Conservation (phyloP, 2,888 invertebrate species). For the Sylvicola fuscatus region DNA sequence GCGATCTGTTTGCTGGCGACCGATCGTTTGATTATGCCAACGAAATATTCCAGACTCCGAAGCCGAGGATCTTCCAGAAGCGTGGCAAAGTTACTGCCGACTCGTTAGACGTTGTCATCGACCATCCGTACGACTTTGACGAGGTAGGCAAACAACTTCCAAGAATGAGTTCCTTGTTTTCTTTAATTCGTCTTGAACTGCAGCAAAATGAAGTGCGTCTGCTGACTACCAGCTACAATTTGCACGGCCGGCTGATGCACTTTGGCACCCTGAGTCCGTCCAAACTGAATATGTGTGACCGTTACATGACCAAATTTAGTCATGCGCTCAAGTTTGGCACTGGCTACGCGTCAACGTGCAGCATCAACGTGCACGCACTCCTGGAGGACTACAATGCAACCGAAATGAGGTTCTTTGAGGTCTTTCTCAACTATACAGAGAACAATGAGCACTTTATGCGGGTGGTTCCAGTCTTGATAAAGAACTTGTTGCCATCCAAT, state of each 20-base stretch:
- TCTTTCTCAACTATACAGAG: conserved; percentile 20
- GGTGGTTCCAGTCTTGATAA: conserved; percentile 19
- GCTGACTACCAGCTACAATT: too few species aligned
- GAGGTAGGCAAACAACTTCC: too few species aligned
- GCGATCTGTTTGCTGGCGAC: conserved; percentile 19
- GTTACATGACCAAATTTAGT: conserved; percentile 5
- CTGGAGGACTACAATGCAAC: conserved; percentile 2
- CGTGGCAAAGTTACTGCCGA: conserved; percentile 15
- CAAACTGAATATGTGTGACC: neutral
- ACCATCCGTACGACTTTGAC: conserved; percentile 6
- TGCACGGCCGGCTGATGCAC: neutral
- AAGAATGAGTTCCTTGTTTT: too few species aligned
- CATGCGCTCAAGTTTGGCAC: neutral
- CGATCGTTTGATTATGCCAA: conserved; percentile 11
- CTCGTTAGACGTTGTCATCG: conserved; percentile 7
- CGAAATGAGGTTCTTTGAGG: conserved; percentile 14
- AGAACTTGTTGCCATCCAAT: conserved; percentile 16
- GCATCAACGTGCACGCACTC: too few species aligned
- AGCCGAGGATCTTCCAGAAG: conserved; percentile 13
- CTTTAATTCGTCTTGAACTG: too few species aligned
- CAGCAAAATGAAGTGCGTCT: too few species aligned
- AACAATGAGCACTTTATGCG: conserved; percentile 12
- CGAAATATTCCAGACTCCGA: neutral
- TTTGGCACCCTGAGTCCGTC: neutral
- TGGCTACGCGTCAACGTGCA: too few species aligned